Evolutionary conservation across 2,797 vertebrate genomes (phyloP).

Genomic region (Falco berigora): DNA sequence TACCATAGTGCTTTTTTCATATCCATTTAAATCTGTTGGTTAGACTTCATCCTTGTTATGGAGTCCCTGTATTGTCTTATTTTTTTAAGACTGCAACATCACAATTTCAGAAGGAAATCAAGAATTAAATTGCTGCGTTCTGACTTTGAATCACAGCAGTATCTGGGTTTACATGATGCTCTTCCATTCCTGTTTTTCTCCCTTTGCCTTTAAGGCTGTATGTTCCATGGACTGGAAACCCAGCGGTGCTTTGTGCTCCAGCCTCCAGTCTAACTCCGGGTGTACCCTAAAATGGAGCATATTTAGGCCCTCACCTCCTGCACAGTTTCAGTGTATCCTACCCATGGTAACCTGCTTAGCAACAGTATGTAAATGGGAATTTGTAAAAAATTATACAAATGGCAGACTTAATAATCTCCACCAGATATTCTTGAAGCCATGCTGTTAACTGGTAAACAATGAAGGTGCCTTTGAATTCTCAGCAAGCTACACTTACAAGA

Average conservation of each 20-base stretch:
- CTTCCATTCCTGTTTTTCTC: not conserved
- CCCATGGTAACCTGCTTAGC: not conserved
- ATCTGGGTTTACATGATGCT: not conserved
- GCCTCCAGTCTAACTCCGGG: accelerated
- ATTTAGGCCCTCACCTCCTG: not conserved
- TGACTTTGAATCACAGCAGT: not conserved
- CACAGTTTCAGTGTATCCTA: too few species aligned
- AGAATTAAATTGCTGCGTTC: not conserved
- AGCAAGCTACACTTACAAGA: not conserved
- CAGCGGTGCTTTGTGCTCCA: not conserved
- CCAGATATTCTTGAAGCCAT: not conserved
- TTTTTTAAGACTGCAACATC: not conserved
- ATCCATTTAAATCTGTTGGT: slow-evolving; percentile 58
- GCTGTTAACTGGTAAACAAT: not conserved
- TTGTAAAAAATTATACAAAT: not conserved
- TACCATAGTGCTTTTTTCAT: slow-evolving; percentile 56
- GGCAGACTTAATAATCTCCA: not conserved
- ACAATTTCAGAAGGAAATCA: not conserved
- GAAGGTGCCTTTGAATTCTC: not conserved
- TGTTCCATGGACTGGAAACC: not conserved
- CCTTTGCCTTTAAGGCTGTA: not conserved
- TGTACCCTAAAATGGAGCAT: not conserved
- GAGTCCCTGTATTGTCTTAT: not conserved
- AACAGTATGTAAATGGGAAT: not conserved
- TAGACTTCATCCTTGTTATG: slow-evolving; percentile 26